Base-by-base conservation (phyloP, 2,113 vertebrate genomes). In the Macrotus californicus region DNA sequence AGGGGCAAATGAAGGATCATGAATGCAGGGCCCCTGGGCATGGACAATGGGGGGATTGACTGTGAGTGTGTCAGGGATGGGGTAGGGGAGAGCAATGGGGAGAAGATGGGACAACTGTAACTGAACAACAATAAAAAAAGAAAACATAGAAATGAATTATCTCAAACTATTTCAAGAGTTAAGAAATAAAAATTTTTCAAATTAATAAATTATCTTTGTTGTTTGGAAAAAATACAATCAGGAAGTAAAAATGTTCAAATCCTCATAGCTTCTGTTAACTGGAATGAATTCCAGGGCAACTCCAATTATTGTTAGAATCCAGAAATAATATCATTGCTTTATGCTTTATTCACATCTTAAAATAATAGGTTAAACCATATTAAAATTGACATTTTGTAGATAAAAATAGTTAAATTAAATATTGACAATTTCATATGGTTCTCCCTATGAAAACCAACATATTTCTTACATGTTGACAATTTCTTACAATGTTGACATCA, bases 381-480 rank as follows among this genome's bases (percentile, higher is more conserved):
- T 76, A 85, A 95, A 97, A 80, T 7, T 48, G 43, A 82, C 46
- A 75, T 82, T 92, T 81, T 81, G 15, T 94, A 83, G 61, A 87
- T 72, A 76, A 76, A 75, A 48, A 73, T 19, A 41, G 64, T 66
- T 66, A 90, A 90, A 94, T 67, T 31, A 39, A 64, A 87, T 91
- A 85, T 79, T 86, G 82, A 79, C 48, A 75, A 34, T 75, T 81
- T 93, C 56, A 64, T 88, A 46, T 36, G n/a, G 39, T 93, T 92
- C 46, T 69, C 13, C 39, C 46, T 72, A 82, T 83, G 87, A 66
- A 89, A 96, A 93, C 67, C 43, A 59, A 66, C 66, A 50, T 22
- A 31, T 82, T 92, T 80, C 66, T 72, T 67, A 3, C 48, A 87
- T n/a, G n/a, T n/a, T n/a, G n/a, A n/a, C n/a, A n/a, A 31, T 82